Evolutionary conservation across 2,888 invertebrate species (phyloP), one percentile per base, ranked within the genome.

Genomic region (Ctena decussata): DNA sequence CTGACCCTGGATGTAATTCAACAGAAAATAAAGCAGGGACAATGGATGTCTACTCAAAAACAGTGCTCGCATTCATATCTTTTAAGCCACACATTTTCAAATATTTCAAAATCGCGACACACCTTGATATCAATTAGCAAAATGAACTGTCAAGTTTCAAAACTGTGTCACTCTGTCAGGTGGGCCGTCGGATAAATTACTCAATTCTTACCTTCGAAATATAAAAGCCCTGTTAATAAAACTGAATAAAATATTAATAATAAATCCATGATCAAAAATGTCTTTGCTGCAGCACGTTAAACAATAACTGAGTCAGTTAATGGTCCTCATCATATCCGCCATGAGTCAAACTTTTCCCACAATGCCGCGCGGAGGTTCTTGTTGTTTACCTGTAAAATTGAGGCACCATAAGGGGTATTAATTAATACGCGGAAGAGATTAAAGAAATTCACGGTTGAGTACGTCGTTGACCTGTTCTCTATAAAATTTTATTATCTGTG

Each of bases 301-400:
- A 46, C 12, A n/a, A n/a, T n/a, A 15, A 46, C 46, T 46, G 46
- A 46, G 46, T 46, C 46, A 46, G 46, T n/a, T 21, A 3, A 8
- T 3, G 3, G 12, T 15, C 12, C 3, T 12, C 6, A 15, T 74
- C 80, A 83, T 80, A 86, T 86, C 86, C 86, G 86, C 83, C 83
- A 86, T 86, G 86, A 86, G 83, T 86, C 86, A 86, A 86, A 78
- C 32, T 46, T 78, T 49, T 83, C 83, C 86, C 83, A 86, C 83
- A 86, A 83, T 86, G 80, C 86, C 24, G 46, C 86, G 46, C 46
- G 46, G 3, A 12, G 46, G 18, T 46, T 21, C 46, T 46, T 75
- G 35, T 80, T 81, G 80, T 86, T 83, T 86, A 86, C 86, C 86
- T 86, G 86, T 71, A 60, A 71, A 83, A 78, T 80, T 65, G 78